Evolutionary conservation across 2,797 vertebrate genomes (phyloP), one percentile per base, ranked within the genome.

Genomic region (Coregonus ussuriensis): DNA sequence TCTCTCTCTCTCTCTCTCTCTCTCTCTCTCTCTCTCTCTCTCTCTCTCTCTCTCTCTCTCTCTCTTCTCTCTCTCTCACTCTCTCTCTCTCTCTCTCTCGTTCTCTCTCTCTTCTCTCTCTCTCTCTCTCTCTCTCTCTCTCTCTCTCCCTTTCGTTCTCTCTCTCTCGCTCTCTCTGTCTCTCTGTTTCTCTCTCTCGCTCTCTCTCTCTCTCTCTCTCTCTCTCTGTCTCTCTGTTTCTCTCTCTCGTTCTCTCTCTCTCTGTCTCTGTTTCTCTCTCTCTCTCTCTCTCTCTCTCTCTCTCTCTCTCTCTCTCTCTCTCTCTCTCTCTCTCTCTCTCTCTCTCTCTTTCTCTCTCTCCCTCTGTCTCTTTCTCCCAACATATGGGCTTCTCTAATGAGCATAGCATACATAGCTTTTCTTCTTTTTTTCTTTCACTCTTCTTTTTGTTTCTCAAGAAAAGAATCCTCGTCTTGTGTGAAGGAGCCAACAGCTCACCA

Each of bases 341-440:
- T 56, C 16, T 54, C 67, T 77, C 16, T 77, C 51, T 25, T 7
- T 65, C 76, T 77, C 25, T 71, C 68, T 47, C 9, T 47, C 7
- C 0, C 41, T 11, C 41, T 47, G 0, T 47, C 41, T 47, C 41
- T 11, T 3, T 31, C 31, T 77, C 33, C 63, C 35, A 80, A 74
- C 81, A 82, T 82, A 87, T 85, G 83, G 81, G 76, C 76, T 74
- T 56, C 70, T 77, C 76, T 87, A 87, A 87, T 85, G 85, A 87
- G 81, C 74, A n/a, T 21, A 37, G 51, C 25, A 70, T n/a, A 25
- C 41, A 74, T 68, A 59, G 73, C 51, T 67, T 63, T 31, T 70
- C 51, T 56, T 78, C 76, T 70, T 70, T 25, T 29, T 35, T 47
- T 41, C 53, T 59, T 59, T 59, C 56, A 14, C 62, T 62, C 47